Base-by-base conservation (phyloP, 2,113 vertebrate species). In the Cephalopterus ornatus region DNA sequence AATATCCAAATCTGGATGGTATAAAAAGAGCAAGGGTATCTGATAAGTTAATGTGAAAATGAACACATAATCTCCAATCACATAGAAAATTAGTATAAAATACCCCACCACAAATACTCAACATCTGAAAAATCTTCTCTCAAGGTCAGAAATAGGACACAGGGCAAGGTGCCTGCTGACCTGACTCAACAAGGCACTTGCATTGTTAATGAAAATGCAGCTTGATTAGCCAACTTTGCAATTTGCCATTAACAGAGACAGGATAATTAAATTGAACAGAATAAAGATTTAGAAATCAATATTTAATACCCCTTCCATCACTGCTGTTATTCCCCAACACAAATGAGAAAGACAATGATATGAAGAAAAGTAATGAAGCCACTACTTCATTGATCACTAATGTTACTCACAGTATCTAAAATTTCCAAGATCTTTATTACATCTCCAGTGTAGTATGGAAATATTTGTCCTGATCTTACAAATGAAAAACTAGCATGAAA, bases 201-300 rank as follows among this genome's bases (percentile, higher is more conserved):
- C 0, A 15, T 8, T 37, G 32, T 6, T 86, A 76, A 83, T 66
- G n/a, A 65, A 74, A 95, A 82, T 20, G 46, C 63, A 90, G 44
- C 67, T 58, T 73, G 53, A 93, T 92, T 88, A 90, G 82, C n/a
- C 67, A 93, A 65, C 62, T 79, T 65, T 65, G 58, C 79, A 73
- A 75, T 68, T 37, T 85, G 39, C 56, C 72, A 33, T 80, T 92
- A 88, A 42, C 27, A 92, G 53, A 88, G 71, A 79, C 24, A 53
- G 22, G 6, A 32, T 58, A 90, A 92, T 68, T 93, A 61, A 91
- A 80, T 0, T 63, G n/a, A 90, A 80, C 32, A 52, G 58, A 93
- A 95, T 28, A 93, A 28, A 85, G 49, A 94, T 55, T 79, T 44
- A 88, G 62, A 94, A 92, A 96, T 96, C 92, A 88, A 90, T 96